A percentile compares a stretch with the other conserved stretches of the same genome.
These are phyloP conservation scores for Orthosia gothica DNA, from an alignment of 2,888 invertebrate species.

Conservation along the genomic window DNA sequence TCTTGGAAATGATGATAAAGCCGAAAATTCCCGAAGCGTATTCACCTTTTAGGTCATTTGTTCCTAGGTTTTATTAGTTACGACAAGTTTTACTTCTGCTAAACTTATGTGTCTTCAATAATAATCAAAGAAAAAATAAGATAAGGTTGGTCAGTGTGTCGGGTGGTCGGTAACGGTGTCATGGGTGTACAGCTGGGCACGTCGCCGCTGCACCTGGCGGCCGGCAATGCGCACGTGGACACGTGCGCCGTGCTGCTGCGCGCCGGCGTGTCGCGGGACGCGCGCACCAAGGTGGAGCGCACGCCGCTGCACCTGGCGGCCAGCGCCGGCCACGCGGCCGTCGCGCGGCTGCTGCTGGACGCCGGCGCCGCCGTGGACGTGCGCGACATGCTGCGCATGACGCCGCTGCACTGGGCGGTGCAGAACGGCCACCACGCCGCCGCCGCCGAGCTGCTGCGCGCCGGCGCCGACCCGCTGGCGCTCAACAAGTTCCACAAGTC, in stretches of 20 bases:
- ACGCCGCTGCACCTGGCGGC: conserved; percentile 98
- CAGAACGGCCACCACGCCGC: conserved; percentile 93
- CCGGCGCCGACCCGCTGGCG: conserved; percentile 94
- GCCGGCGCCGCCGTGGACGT: conserved; percentile 80
- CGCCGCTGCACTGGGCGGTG: conserved; percentile 98
- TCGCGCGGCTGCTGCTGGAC: conserved; percentile 93
- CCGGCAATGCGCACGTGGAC: conserved; percentile 94
- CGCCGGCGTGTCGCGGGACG: conserved; percentile 97
- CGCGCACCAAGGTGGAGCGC: conserved; percentile 96
- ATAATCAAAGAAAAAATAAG: not conserved
- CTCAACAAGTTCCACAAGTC: conserved; percentile 83
- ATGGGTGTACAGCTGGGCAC: conserved; percentile 94
- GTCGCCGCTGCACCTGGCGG: conserved; percentile 96
- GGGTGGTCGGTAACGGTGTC: not conserved
- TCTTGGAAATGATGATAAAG: no score
- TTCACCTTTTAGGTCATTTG: no score
- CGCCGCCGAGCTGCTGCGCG: conserved; percentile 93
- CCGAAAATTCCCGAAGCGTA: no score
- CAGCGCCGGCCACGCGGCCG: conserved; percentile 95
- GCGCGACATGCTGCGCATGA: conserved; percentile 92
- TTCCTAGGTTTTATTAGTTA: not conserved
- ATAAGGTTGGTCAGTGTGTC: not conserved
- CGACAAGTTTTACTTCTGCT: not conserved
- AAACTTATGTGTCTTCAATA: not conserved
- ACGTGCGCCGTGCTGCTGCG: conserved; percentile 96